These are phyloP conservation scores for Eumacrocentrus americanus DNA, from an alignment of 2,888 invertebrate genomes.

Conservation along the genomic window DNA sequence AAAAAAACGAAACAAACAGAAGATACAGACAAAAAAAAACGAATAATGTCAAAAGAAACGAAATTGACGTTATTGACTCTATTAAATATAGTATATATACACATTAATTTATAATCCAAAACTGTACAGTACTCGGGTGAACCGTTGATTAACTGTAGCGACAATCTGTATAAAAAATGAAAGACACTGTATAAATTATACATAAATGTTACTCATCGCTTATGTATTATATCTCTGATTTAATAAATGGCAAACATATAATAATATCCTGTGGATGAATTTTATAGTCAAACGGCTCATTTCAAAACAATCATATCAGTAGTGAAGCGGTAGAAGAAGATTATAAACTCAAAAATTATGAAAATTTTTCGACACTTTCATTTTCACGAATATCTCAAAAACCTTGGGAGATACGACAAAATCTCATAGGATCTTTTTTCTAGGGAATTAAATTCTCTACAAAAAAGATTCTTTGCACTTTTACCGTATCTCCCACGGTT, in stretches of 20 bases:
- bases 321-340: neutral
- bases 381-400: no score
- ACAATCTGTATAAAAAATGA: constrained; percentile 51
- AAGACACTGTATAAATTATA: constrained; percentile 61
- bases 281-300: neutral
- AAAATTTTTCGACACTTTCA: neutral
- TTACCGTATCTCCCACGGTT: no score
- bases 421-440: no score
- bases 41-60: constrained; percentile 11
- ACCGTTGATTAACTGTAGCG: constrained; percentile 41
- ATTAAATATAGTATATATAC: neutral
- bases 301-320: neutral
- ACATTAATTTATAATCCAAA: constrained; percentile 43
- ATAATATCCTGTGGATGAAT: constrained; percentile 31
- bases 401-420: no score
- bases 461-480: no score
- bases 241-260: constrained; percentile 55
- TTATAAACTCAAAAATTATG: neutral
- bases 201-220: constrained; percentile 60
- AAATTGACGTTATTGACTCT: constrained; percentile 16
- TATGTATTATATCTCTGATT: constrained; percentile 60
- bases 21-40: constrained; percentile 22
- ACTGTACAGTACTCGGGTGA: constrained; percentile 52
- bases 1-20: constrained; percentile 14
- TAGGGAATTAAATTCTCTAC: no score